Percentiles rank a stretch among this genome's conserved stretches.
Conservation (phyloP, 2,797 vertebrate species). For the Rallus crepitans region DNA sequence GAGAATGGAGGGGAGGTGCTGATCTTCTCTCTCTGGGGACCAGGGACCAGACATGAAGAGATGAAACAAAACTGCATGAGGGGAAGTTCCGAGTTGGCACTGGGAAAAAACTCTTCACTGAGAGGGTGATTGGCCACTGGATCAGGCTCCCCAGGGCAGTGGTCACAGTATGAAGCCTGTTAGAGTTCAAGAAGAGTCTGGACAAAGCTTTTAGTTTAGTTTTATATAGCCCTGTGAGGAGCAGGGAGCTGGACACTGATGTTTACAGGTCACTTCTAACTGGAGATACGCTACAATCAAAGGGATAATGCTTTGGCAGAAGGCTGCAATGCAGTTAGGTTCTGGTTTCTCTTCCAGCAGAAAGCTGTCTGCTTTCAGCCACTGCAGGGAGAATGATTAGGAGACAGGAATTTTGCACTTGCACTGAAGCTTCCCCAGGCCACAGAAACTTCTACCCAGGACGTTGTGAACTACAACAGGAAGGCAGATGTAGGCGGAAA, state of each 20-base stretch:
- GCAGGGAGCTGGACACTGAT: not conserved
- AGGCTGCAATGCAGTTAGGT: not conserved
- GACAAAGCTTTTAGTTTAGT: not conserved
- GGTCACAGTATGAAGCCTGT: not conserved
- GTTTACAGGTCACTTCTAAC: not conserved
- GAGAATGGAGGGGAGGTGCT: not conserved
- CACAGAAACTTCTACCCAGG: not conserved
- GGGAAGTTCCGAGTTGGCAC: not conserved
- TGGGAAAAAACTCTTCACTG: not conserved
- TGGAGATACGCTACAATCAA: not conserved
- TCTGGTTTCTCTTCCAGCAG: not conserved
- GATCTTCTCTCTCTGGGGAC: not conserved
- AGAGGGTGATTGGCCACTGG: not conserved
- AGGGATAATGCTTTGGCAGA: not conserved
- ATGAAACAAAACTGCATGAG: not conserved
- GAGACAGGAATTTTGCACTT: not conserved
- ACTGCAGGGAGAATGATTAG: not conserved
- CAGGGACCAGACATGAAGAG: rapidly evolving
- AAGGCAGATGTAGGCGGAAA: not conserved
- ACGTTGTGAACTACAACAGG: not conserved
- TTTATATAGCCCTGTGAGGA: not conserved
- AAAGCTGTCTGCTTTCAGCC: not conserved
- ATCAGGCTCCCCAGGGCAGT: not conserved
- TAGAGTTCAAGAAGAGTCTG: not conserved
- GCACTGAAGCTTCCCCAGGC: not conserved